Conservation (phyloP, 2,888 invertebrate species). For the Eupeodes luniger region DNA sequence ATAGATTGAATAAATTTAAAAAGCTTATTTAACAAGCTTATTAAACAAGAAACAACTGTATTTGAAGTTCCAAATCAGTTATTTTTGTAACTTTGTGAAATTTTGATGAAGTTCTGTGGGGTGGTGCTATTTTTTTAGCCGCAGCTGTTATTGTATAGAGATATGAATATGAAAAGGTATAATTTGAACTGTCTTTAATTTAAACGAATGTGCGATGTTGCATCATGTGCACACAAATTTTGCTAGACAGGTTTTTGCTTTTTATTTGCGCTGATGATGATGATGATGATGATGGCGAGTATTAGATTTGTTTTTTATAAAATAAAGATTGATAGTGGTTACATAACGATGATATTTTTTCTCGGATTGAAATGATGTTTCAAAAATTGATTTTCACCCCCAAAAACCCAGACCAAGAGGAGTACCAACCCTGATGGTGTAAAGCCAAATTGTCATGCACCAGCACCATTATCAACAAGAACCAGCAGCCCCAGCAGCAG, state of each 20-base stretch:
- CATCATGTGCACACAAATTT: slow-evolving; percentile 59
- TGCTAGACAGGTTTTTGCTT: slow-evolving; percentile 54
- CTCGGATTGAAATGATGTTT: slow-evolving; percentile 23
- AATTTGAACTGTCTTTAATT: neutral
- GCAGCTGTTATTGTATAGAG: neutral
- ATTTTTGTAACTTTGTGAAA: too few relatives aligned
- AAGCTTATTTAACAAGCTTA: too few relatives aligned
- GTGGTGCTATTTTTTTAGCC: too few relatives aligned
- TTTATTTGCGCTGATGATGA: slow-evolving; percentile 26
- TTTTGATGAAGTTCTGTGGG: too few relatives aligned
- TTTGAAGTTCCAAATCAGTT: too few relatives aligned
- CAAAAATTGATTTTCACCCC: slow-evolving; percentile 64
- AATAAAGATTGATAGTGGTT: slow-evolving; percentile 50
- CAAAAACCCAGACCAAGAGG: slow-evolving; percentile 25
- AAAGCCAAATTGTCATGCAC: slow-evolving; percentile 60
- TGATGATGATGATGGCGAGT: slow-evolving; percentile 21
- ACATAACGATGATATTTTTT: slow-evolving; percentile 35
- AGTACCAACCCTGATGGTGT: neutral
- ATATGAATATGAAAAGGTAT: neutral
- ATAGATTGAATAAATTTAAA: too few relatives aligned
- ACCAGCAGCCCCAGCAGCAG: slow-evolving; percentile 1
- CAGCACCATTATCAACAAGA: too few relatives aligned
- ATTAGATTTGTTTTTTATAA: slow-evolving; percentile 19
- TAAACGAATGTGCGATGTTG: slow-evolving; percentile 42
- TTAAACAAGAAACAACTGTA: too few relatives aligned